These are phyloP conservation scores for Trachelipus rathkii DNA, from an alignment of 1,140 invertebrate genomes.

Conservation along the genomic window DNA sequence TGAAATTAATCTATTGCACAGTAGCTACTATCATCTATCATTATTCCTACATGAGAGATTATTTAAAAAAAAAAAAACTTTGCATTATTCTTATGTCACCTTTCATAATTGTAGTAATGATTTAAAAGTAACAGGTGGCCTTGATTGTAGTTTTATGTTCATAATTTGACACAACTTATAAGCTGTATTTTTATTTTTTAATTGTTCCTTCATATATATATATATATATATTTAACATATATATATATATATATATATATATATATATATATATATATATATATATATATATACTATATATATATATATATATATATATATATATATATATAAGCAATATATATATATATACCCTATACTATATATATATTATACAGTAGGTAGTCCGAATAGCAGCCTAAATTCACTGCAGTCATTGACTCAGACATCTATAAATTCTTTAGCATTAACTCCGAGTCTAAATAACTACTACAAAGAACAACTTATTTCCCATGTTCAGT, in stretches of 20 bases:
- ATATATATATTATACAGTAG: constrained; percentile 16
- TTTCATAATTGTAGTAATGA: too few relatives aligned
- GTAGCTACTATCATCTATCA: too few relatives aligned
- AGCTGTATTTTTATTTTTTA: background rate
- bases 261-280: constrained; percentile 22
- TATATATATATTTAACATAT: background rate
- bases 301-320: constrained; percentile 21
- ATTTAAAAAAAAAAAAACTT: too few relatives aligned
- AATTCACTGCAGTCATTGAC: background rate
- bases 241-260: constrained; percentile 17
- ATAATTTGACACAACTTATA: too few relatives aligned
- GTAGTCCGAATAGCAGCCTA: constrained; percentile 9
- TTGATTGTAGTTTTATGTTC: too few relatives aligned
- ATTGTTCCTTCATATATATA: too few relatives aligned
- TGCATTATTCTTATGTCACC: too few relatives aligned
- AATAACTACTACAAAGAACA: constrained; percentile 29
- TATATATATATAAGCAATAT: constrained; percentile 20
- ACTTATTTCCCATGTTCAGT: constrained; percentile 25
- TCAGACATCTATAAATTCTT: background rate
- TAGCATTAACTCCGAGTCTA: constrained; percentile 22
- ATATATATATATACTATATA: constrained; percentile 21
- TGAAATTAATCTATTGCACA: too few relatives aligned
- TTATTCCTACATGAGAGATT: too few relatives aligned
- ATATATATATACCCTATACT: constrained; percentile 22
- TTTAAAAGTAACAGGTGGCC: too few relatives aligned